phyloP scores from a whole-genome alignment of 2,113 vertebrate species.

The Anguilla rostrata region DNA sequence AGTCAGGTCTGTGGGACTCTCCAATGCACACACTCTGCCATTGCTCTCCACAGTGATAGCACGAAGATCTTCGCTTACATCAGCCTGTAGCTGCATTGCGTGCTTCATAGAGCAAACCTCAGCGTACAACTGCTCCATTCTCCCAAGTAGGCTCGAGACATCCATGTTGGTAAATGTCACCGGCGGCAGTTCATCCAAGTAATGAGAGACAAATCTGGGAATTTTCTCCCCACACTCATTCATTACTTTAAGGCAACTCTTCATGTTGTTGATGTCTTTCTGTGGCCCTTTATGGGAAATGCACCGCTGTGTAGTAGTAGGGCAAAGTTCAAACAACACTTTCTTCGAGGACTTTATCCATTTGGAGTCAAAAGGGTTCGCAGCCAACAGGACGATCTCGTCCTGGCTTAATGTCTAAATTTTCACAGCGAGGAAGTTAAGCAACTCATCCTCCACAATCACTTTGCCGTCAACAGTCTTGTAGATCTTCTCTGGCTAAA shows the following conservation, averaged over 20 bases:
- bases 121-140: neutral
- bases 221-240: conserved; percentile 13
- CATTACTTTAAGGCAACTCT: neutral
- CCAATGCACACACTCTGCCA: neutral
- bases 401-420: conserved; percentile 2
- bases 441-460: conserved; percentile 23
- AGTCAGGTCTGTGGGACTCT: neutral
- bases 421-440: conserved; percentile 17
- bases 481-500: neutral
- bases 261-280: conserved; percentile 14
- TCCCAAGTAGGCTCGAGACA: neutral
- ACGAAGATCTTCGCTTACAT: neutral
- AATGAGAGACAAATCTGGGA: conserved; percentile 10
- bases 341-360: conserved; percentile 12
- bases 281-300: conserved; percentile 2
- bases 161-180: conserved; percentile 8
- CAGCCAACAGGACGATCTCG: conserved; percentile 2
- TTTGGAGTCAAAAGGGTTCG: neutral
- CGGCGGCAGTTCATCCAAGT: conserved; percentile 5
- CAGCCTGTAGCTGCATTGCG: neutral
- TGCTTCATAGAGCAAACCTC: conserved; percentile 3
- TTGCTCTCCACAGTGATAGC: neutral
- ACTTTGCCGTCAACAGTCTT: conserved; percentile 8
- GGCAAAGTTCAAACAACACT: neutral
- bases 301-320: neutral